Evolutionary conservation across 1,140 invertebrate genomes (phyloP), one percentile per base, ranked within the genome.

Genomic region (Zaprionus kolodkinae): DNA sequence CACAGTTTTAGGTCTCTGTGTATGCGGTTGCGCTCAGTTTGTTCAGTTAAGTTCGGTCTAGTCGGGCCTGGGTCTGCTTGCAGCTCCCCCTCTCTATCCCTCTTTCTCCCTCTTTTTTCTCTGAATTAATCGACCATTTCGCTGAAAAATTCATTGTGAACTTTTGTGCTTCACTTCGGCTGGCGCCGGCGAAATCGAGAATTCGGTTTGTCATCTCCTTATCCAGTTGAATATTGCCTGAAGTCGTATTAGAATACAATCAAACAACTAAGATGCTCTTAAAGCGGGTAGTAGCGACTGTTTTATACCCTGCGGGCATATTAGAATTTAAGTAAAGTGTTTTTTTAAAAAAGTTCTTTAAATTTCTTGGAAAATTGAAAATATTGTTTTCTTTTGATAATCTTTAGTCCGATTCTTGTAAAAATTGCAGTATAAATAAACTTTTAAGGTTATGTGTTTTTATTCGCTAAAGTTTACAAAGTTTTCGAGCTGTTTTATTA

Each of bases 71-170:
- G 21, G 1, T 17, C 27, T 9, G 52, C 9, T n/a, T 11, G 2
- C 0, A 21, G 6, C n/a, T n/a, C 40, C 6, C 40, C 6, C 40
- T 36, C 43, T 36, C 48, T 6, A n/a, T n/a, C n/a, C n/a, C 10
- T 9, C 4, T 35, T 2, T 35, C 33, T 35, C 33, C 0, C 33
- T 35, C 6, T 35, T 6, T 15, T 45, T 45, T 25, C 27, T 55
- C 12, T 15, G 27, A 33, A 48, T 62, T 36, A 68, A 68, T 60
- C 65, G 65, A 68, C 65, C 40, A 60, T 56, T 60, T 68, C 55
- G 36, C 56, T 60, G 6, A 7, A 35, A 65, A 40, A 55, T 65
- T 11, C 35, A 55, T 55, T 65, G 62, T 40, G 50, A 54, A 64
- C 48, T 64, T 52, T 52, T 63, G 13, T 25, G 27, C 61, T 63